Base-by-base conservation (phyloP, 1,140 invertebrate genomes). In the Drosophila orena region DNA sequence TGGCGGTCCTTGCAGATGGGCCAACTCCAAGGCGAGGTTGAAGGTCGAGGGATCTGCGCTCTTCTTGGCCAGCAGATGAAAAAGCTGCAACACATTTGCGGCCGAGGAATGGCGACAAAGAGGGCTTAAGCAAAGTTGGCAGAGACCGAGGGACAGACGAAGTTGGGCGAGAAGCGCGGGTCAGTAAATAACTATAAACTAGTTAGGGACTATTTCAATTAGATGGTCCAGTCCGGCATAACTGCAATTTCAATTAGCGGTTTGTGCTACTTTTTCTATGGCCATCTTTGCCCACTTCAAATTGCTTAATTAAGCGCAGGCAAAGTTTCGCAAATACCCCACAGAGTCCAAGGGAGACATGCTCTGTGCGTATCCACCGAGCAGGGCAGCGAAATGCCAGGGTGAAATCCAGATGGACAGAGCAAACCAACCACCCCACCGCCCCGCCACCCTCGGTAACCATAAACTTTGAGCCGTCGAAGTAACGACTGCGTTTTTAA, bases 221-320 rank as follows among this genome's bases (percentile, higher is more conserved):
- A 88, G 83, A 83, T 73, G 83, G 59, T 65, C 83, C 54, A 64
- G 57, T 54, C 70, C 65, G 50, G 79, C 83, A 86, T 89, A 86
- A 83, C 83, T 86, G 84, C 83, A 86, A 83, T 86, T 86, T 86
- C 83, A 86, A 86, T 86, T 86, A 86, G 83, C 84, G 83, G 83
- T 79, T 83, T 86, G 70, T 68, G 70, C 83, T 72, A 79, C 74
- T 83, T 88, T 86, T 79, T 79, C 75, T 61, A 68, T 71, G 54
- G 49, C 75, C 77, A 27, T 53, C 62, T 60, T 37, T 46, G 60
- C 53, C 61, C 75, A 86, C 79, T 86, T 86, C 58, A 86, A 79
- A 86, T 86, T 89, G 83, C 83, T 86, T 86, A 86, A 86, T 86
- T 86, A 86, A 86, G 83, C 83, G 66, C 79, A 58, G 79, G 66